Evolutionary conservation across 2,888 invertebrate genomes (phyloP).

Genomic region (Pegoplata infirma): DNA sequence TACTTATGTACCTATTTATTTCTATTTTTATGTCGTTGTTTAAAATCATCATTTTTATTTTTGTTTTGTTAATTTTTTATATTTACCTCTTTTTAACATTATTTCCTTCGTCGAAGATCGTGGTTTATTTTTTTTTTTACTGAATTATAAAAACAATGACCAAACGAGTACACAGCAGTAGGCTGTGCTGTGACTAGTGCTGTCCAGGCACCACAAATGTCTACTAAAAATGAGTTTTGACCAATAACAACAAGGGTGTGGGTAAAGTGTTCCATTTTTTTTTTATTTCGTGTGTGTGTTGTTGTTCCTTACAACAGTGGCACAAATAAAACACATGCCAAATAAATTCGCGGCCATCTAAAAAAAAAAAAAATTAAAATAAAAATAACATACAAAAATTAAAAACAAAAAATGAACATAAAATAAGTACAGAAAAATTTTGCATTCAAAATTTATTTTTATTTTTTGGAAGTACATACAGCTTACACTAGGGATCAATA

Average conservation of each 20-base stretch:
- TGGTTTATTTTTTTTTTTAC: constrained; percentile 61
- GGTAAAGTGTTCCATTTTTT: constrained; percentile 25
- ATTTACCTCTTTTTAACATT: constrained; percentile 15
- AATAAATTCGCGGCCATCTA: constrained; percentile 63
- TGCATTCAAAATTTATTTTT: constrained; percentile 6
- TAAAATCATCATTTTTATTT: constrained; percentile 34
- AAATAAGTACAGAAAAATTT: constrained; percentile 2
- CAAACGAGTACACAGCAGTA: constrained; percentile 28
- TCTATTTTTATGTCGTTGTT: constrained; percentile 52
- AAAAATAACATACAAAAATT: constrained; percentile 33
- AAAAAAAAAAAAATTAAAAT: constrained; percentile 37
- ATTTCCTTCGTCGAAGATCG: constrained; percentile 45
- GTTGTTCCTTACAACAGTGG: constrained; percentile 53
- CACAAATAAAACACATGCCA: constrained; percentile 63
- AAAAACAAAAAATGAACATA: constrained; percentile 21
- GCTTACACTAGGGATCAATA: constrained; percentile 39
- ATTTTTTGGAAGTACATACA: neutral
- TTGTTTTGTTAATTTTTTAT: constrained; percentile 37
- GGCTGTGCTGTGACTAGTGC: constrained; percentile 18
- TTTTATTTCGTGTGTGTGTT: constrained; percentile 24
- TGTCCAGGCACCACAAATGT: constrained; percentile 32
- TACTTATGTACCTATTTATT: too few relatives aligned
- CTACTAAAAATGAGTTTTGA: constrained; percentile 50
- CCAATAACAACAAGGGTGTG: constrained; percentile 51
- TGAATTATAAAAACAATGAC: constrained; percentile 43